Percentiles rank a stretch among this genome's conserved stretches.
These are phyloP conservation scores for Drosophila kokeensis DNA, from an alignment of 2,888 invertebrate genomes.

Conservation along the genomic window DNA sequence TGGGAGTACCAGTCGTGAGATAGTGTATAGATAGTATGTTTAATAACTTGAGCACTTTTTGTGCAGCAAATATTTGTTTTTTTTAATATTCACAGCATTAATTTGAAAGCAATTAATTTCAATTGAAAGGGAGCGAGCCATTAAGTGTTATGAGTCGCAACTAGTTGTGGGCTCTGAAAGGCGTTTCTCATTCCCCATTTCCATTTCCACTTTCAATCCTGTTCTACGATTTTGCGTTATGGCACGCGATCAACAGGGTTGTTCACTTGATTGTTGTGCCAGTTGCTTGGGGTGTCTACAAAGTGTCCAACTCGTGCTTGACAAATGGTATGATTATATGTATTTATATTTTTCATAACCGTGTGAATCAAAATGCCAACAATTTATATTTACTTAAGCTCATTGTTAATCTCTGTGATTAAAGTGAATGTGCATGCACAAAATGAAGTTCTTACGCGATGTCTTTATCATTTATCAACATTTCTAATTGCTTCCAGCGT, in stretches of 20 bases:
- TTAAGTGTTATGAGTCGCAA: constrained; percentile 3
- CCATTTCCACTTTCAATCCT: constrained; percentile 12
- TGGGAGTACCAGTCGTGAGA: background rate
- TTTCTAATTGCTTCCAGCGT: constrained; percentile 34
- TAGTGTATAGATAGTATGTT: background rate
- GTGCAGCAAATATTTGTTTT: background rate
- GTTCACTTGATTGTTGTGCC: constrained; percentile 2
- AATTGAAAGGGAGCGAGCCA: constrained; percentile 63
- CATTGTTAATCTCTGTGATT: constrained; percentile 44
- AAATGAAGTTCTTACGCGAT: constrained; percentile 3
- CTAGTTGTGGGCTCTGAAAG: constrained; percentile 7
- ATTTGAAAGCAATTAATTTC: constrained; percentile 59
- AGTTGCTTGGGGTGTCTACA: background rate
- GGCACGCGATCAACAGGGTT: constrained; percentile 19
- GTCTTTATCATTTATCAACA: constrained; percentile 39
- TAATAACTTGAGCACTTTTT: background rate
- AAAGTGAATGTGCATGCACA: constrained; percentile 23
- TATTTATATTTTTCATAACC: constrained; percentile 23
- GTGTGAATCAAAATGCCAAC: constrained; percentile 30
- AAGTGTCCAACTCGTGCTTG: constrained; percentile 34
- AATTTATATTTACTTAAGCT: constrained; percentile 41
- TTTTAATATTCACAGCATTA: constrained; percentile 33
- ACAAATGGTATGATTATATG: constrained; percentile 5
- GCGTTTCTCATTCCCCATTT: constrained; percentile 21
- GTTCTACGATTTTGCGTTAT: background rate